These are phyloP conservation scores for Pachypsylla venusta DNA, from an alignment of 1,140 invertebrate species.

Conservation along the genomic window DNA sequence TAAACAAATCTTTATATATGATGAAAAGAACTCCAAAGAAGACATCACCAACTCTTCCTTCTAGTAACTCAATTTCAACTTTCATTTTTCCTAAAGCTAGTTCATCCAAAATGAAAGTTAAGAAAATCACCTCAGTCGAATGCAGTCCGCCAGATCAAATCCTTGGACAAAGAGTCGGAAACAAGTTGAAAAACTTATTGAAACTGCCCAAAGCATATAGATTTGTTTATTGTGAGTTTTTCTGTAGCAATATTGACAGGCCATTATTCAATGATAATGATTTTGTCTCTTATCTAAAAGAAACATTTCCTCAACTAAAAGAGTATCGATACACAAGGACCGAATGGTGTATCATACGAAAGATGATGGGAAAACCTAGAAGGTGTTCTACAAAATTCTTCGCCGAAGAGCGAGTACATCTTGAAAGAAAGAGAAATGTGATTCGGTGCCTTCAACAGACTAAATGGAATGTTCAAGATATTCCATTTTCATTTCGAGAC, in stretches of 20 bases:
- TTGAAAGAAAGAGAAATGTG: conserved; percentile 79
- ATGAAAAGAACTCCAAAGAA: conserved; percentile 20
- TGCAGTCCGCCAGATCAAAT: conserved; percentile 19
- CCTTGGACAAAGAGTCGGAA: conserved; percentile 67
- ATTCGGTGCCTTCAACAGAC: conserved; percentile 88
- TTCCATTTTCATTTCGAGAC: conserved; percentile 66
- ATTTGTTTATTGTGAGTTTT: conserved; percentile 99
- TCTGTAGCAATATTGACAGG: conserved; percentile 94
- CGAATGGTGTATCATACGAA: conserved; percentile 89
- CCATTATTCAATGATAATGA: conserved; percentile 94
- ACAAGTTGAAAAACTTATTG: conserved; percentile 82
- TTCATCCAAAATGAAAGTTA: conserved; percentile 6
- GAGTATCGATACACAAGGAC: conserved; percentile 68
- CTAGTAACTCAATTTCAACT: conserved; percentile 33
- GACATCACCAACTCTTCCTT: conserved; percentile 23
- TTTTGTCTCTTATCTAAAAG: conserved; percentile 84
- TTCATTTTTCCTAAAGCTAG: neutral
- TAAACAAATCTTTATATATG: no score
- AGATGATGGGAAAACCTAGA: conserved; percentile 96
- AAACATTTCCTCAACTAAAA: conserved; percentile 86
- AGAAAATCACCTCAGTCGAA: conserved; percentile 19
- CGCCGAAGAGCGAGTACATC: conserved; percentile 76
- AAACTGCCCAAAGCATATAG: conserved; percentile 97
- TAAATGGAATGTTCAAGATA: conserved; percentile 73
- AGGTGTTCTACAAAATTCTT: conserved; percentile 90